phyloP scores from a whole-genome alignment of 1,140 invertebrate genomes.

The Orchestia grillus region DNA sequence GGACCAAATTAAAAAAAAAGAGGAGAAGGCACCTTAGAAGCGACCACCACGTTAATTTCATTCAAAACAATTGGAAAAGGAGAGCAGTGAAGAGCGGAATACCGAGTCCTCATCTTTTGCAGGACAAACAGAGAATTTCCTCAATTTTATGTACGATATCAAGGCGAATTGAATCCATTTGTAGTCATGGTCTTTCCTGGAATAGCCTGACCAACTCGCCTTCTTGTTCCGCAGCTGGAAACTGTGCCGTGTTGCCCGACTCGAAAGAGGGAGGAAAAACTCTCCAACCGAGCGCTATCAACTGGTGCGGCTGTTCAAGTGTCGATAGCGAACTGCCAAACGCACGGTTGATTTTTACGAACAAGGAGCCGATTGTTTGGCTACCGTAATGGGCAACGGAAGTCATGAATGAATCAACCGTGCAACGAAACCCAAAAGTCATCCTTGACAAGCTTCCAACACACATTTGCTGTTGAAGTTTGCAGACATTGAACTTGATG shows the following conservation, averaged over 20 bases:
- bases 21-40: too few species aligned
- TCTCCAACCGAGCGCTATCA: background rate
- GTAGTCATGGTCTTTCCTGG: conserved; percentile 40
- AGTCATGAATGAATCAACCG: background rate
- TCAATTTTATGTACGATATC: conserved; percentile 30
- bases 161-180: conserved; percentile 28
- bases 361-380: background rate
- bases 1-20: too few species aligned
- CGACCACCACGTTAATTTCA: background rate
- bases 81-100: background rate
- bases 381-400: conserved; percentile 17
- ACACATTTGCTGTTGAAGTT: background rate
- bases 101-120: background rate
- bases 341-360: background rate
- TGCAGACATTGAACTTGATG: background rate
- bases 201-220: background rate
- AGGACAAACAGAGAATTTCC: conserved; percentile 11
- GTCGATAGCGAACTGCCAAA: conserved; percentile 25
- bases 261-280: background rate
- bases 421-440: background rate
- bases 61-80: background rate
- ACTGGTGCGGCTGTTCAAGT: background rate
- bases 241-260: background rate
- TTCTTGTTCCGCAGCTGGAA: background rate
- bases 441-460: background rate